phyloP scores from a whole-genome alignment of 64 coral and sea anemone genomes.

The Astreopora myriophthalma region DNA sequence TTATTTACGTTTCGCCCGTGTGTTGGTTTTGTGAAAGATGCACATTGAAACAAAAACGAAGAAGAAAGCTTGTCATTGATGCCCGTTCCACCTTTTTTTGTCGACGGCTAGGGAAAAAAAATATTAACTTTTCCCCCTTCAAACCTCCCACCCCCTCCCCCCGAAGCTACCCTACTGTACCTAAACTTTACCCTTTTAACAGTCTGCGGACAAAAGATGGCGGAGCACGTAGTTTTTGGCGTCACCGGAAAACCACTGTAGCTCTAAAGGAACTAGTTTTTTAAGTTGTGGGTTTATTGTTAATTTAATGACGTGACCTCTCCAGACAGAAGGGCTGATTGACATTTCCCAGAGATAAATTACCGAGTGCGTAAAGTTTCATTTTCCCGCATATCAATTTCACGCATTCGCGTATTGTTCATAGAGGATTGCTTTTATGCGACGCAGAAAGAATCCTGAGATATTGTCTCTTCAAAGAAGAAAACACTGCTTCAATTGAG shows the following conservation, averaged over 20 bases:
- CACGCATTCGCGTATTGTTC: neutral
- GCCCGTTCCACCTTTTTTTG: too few relatives aligned
- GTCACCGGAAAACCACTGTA: neutral
- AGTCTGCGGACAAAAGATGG: neutral
- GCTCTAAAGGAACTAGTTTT: neutral
- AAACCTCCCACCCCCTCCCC: neutral
- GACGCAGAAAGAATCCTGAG: neutral
- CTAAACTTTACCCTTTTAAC: neutral
- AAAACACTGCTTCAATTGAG: neutral
- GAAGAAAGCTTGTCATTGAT: too few relatives aligned
- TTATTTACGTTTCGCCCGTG: neutral
- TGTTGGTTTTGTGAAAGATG: too few relatives aligned
- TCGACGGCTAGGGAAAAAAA: too few relatives aligned
- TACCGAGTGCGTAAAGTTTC: conserved; percentile 1
- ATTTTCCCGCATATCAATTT: conserved; percentile 32
- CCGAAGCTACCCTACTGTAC: neutral
- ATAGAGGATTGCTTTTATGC: neutral
- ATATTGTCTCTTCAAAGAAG: neutral
- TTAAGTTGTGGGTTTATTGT: neutral
- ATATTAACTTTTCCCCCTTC: neutral
- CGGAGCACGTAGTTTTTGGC: neutral
- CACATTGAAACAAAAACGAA: too few relatives aligned
- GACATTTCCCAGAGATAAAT: neutral
- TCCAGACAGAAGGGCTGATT: neutral
- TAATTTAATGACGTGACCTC: conserved; percentile 21